Percentiles rank a stretch among this genome's conserved stretches.
Conservation (phyloP, 2,797 vertebrate genomes). For the Hyperoplus lanceolatus region DNA sequence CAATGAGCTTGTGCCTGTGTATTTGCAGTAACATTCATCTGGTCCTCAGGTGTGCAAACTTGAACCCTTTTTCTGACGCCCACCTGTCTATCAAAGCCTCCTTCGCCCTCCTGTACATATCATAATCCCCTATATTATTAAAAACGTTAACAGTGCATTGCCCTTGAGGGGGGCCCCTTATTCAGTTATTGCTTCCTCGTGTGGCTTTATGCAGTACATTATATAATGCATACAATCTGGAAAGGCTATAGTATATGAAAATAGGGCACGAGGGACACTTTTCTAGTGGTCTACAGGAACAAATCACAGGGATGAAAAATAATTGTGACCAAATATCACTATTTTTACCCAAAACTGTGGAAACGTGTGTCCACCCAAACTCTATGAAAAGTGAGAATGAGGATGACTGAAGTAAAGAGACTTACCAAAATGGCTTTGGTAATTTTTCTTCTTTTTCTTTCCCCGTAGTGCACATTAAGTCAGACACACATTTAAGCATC, state of each 20-base stretch:
- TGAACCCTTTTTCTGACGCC: constrained; percentile 28
- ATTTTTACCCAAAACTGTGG: constrained; percentile 12
- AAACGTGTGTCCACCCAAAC: constrained; percentile 27
- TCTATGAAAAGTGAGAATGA: background rate
- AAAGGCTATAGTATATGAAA: constrained; percentile 35
- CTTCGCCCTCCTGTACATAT: constrained; percentile 48
- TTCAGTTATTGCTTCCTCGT: constrained; percentile 71
- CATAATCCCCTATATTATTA: constrained; percentile 35
- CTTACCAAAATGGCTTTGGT: constrained; percentile 4
- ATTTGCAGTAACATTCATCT: constrained; percentile 29
- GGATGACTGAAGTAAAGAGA: constrained; percentile 1
- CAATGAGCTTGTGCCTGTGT: background rate
- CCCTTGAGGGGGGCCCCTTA: constrained; percentile 54
- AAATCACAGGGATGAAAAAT: constrained; percentile 22
- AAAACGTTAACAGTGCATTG: constrained; percentile 55
- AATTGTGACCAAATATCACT: constrained; percentile 44
- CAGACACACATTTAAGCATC: constrained; percentile 46
- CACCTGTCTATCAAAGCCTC: constrained; percentile 37
- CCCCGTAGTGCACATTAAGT: constrained; percentile 40
- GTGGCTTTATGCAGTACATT: constrained; percentile 58
- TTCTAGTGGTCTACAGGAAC: constrained; percentile 47
- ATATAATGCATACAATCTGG: constrained; percentile 41
- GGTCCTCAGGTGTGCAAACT: constrained; percentile 65
- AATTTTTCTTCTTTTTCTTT: constrained; percentile 22
- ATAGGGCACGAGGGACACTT: constrained; percentile 24